These are phyloP conservation scores for Pristionchus mayeri DNA, from an alignment of 2,888 invertebrate genomes.

Conservation along the genomic window DNA sequence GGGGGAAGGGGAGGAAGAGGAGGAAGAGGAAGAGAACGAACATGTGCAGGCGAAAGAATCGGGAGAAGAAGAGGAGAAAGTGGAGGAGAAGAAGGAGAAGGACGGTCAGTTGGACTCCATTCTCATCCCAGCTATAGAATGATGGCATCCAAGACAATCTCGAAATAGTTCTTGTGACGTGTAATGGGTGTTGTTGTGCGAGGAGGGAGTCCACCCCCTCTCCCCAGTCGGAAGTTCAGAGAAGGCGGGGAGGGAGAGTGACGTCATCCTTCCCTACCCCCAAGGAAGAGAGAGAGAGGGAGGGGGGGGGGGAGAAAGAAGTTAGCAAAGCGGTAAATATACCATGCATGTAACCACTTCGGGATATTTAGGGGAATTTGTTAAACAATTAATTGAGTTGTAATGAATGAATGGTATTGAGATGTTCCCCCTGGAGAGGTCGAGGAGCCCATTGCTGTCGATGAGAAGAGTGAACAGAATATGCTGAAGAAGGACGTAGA, in stretches of 20 bases:
- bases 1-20: background rate
- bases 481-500: constrained; percentile 74
- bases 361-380: constrained; percentile 8
- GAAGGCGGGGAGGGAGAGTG: background rate
- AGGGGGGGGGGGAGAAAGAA: background rate
- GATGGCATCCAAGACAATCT: background rate
- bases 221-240: constrained; percentile 5
- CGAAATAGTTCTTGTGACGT: background rate
- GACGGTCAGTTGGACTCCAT: too few species aligned
- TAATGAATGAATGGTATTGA: constrained; percentile 22
- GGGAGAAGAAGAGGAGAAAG: background rate
- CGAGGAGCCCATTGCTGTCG: constrained; percentile 63
- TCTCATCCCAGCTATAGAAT: too few species aligned
- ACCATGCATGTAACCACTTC: background rate
- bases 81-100: constrained; percentile 28
- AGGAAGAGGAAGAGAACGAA: background rate
- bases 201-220: constrained; percentile 42
- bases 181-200: background rate
- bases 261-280: background rate
- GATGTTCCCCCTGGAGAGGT: constrained; percentile 56
- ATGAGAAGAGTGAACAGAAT: constrained; percentile 52
- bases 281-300: background rate
- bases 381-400: background rate
- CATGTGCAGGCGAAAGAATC: constrained; percentile 30
- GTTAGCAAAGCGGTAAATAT: background rate